phyloP scores from a whole-genome alignment of 1,140 invertebrate species.

The Drosophila kohkoa region DNA sequence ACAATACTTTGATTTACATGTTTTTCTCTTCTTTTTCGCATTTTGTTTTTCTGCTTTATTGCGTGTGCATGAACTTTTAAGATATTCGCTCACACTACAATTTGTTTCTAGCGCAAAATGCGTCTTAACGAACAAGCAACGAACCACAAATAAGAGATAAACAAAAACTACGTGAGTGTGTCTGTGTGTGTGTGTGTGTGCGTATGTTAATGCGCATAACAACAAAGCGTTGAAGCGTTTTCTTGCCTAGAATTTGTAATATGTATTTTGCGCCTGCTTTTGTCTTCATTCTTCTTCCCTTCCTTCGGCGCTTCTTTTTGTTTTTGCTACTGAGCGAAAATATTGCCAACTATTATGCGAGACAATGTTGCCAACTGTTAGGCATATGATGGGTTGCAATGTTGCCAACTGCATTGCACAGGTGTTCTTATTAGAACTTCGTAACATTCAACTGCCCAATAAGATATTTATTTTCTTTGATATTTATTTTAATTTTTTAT shows the following conservation, averaged over 20 bases:
- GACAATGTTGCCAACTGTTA: not conserved
- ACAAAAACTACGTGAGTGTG: constrained; percentile 28
- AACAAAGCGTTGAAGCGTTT: constrained; percentile 55
- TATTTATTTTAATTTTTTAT: no score
- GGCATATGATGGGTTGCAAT: not conserved
- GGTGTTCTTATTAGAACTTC: not conserved
- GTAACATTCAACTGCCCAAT: no score
- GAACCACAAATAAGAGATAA: constrained; percentile 5
- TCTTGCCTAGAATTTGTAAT: constrained; percentile 74
- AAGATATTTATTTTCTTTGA: not conserved
- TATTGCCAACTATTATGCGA: constrained; percentile 4
- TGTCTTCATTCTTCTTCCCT: not conserved
- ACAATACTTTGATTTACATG: constrained; percentile 67
- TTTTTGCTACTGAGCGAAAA: not conserved
- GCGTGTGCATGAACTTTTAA: constrained; percentile 75
- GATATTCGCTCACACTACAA: constrained; percentile 55
- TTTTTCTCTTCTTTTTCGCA: constrained; percentile 7
- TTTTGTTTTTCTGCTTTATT: constrained; percentile 15
- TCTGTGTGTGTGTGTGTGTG: constrained; percentile 3
- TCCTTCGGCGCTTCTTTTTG: not conserved
- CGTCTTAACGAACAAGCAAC: constrained; percentile 60
- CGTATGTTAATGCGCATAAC: constrained; percentile 30
- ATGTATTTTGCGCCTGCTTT: constrained; percentile 55
- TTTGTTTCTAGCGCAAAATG: constrained; percentile 78
- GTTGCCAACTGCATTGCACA: not conserved